A percentile compares a stretch with the other conserved stretches of the same genome.
These are phyloP conservation scores for Ursus arctos DNA, from an alignment of 2,113 vertebrate genomes.

Conservation along the genomic window DNA sequence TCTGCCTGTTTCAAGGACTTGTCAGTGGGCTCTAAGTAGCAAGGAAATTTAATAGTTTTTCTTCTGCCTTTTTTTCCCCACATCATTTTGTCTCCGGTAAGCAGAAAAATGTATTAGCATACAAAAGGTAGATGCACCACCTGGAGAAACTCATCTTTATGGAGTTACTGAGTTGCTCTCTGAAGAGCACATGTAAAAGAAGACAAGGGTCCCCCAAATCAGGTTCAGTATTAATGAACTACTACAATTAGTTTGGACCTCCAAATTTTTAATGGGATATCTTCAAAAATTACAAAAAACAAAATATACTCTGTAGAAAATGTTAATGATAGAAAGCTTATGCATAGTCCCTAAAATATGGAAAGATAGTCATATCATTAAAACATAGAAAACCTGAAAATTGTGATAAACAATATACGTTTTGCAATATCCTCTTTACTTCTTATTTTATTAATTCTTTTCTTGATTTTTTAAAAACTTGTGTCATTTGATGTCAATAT, in stretches of 20 bases:
- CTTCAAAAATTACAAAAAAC: slow-evolving; percentile 2
- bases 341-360: neutral
- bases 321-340: neutral
- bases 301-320: neutral
- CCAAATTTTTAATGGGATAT: neutral
- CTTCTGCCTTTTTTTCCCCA: neutral
- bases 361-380: neutral
- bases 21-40: too few species aligned
- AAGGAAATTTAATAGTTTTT: neutral
- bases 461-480: neutral
- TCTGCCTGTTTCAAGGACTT: too few species aligned
- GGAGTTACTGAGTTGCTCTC: neutral
- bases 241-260: neutral
- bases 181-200: neutral
- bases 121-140: neutral
- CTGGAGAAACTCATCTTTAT: neutral
- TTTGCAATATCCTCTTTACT: neutral
- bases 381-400: neutral
- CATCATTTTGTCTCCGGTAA: neutral
- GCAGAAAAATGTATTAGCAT: neutral
- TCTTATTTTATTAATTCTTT: neutral
- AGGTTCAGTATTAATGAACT: neutral
- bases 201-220: neutral
- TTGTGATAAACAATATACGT: neutral
- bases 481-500: neutral